phyloP scores from a whole-genome alignment of 2,888 invertebrate species.

The Parnassius smintheus region DNA sequence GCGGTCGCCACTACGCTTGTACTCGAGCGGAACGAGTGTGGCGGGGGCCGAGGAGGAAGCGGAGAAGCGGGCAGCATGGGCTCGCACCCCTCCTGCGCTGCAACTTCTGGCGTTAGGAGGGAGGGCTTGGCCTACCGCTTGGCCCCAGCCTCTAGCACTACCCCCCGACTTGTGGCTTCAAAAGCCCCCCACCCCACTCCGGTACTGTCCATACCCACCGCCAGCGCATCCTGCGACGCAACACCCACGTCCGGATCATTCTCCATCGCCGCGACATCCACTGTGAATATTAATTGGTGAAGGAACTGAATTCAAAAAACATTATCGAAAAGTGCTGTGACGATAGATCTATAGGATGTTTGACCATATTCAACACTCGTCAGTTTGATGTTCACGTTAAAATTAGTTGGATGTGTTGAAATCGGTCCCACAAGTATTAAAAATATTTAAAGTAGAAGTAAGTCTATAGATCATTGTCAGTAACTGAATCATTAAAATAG shows the following conservation, averaged over 20 bases:
- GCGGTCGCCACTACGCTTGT: constrained; percentile 84
- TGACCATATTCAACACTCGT: constrained; percentile 13
- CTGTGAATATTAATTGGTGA: constrained; percentile 47
- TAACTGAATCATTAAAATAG: constrained; percentile 43
- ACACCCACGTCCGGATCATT: constrained; percentile 56
- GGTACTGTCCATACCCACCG: constrained; percentile 84
- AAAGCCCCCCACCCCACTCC: constrained; percentile 85
- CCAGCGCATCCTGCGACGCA: constrained; percentile 44
- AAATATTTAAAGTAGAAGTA: constrained; percentile 45
- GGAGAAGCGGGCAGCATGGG: constrained; percentile 80
- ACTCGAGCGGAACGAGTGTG: constrained; percentile 82
- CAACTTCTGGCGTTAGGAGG: constrained; percentile 80
- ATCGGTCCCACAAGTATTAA: constrained; percentile 29
- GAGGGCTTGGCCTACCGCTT: constrained; percentile 85
- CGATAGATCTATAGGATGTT: constrained; percentile 24
- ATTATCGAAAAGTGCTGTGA: constrained; percentile 51
- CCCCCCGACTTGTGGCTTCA: constrained; percentile 97
- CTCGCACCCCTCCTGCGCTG: constrained; percentile 71
- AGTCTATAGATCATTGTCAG: constrained; percentile 49
- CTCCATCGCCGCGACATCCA: constrained; percentile 65
- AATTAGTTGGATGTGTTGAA: constrained; percentile 24
- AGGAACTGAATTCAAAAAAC: not conserved
- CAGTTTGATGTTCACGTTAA: constrained; percentile 3
- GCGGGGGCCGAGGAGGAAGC: constrained; percentile 79
- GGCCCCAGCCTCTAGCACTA: constrained; percentile 48